phyloP scores from a whole-genome alignment of 1,140 invertebrate genomes.

The Copidosoma floridanum region DNA sequence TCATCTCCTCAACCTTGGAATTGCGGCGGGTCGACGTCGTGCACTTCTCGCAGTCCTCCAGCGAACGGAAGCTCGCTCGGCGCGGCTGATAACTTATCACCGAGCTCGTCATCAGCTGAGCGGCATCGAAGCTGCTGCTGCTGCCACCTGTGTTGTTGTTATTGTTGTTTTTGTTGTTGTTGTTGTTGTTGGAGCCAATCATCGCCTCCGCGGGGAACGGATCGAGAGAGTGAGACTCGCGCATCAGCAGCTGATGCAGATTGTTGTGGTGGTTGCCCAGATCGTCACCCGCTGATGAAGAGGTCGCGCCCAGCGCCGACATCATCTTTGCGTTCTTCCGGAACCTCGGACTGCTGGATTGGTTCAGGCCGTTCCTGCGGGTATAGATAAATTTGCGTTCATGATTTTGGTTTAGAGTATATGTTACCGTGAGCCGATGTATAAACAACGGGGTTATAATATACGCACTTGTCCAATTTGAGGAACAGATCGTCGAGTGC shows the following conservation, averaged over 20 bases:
- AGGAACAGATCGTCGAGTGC: slow-evolving; percentile 48
- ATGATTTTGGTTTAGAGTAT: too few relatives aligned
- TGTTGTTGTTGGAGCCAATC: slow-evolving; percentile 42
- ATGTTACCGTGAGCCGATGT: too few relatives aligned
- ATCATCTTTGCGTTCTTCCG: slow-evolving; percentile 49
- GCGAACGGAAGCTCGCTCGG: slow-evolving; percentile 43
- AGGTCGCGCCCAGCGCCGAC: slow-evolving; percentile 57
- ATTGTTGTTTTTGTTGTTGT: too few relatives aligned
- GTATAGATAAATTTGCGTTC: too few relatives aligned
- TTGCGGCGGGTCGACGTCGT: slow-evolving; percentile 25
- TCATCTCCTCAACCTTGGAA: too few relatives aligned
- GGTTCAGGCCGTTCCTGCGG: slow-evolving; percentile 11
- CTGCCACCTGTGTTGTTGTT: too few relatives aligned
- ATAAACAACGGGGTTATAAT: too few relatives aligned
- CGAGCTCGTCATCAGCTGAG: slow-evolving; percentile 25
- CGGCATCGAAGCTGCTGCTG: slow-evolving; percentile 20
- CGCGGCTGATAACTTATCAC: slow-evolving; percentile 33
- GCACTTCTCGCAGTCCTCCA: slow-evolving; percentile 56
- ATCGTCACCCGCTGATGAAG: slow-evolving; percentile 56
- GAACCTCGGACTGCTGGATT: slow-evolving; percentile 25
- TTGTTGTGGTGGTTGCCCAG: slow-evolving; percentile 37
- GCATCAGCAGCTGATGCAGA: slow-evolving; percentile 36
- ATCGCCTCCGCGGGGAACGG: slow-evolving; percentile 46
- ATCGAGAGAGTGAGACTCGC: slow-evolving; percentile 58
- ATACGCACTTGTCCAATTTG: slow-evolving; percentile 25